Base-by-base conservation (phyloP, 2,888 invertebrate species). In the Dynastes maya region DNA sequence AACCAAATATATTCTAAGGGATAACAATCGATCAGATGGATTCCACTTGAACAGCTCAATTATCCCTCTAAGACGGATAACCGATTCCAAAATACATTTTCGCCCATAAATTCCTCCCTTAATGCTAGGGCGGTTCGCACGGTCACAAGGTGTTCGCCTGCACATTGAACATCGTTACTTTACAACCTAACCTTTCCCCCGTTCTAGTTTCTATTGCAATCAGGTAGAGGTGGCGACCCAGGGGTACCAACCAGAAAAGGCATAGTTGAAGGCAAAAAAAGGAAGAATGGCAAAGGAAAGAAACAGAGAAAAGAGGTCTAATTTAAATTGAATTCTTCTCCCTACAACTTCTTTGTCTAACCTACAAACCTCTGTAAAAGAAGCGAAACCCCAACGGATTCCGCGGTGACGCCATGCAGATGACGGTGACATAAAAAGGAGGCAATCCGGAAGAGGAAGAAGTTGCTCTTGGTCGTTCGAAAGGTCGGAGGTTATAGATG, bases 381-480 rank as follows among this genome's bases (percentile, higher is more conserved):
- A 64, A 61, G 11, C 13, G 65, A 58, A 55, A 76, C 45, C 51
- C 22, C 76, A 76, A 55, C 67, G 76, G 61, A 74, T 61, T 45
- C 27, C 13, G 45, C 27, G 45, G 72, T 68, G 58, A 53, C 58
- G 71, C 70, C 40, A 55, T 64, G 55, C 78, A 78, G 78, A 78
- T 76, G 76, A 76, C 55, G 32, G 49, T 45, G 63, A 75, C 64
- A 63, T 55, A 78, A 78, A 78, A 83, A 78, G 51, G 80, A 71
- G 77, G 79, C 82, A 83, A 85, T 83, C 82, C 85, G 85, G 85
- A 85, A 85, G 84, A 85, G 84, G 85, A 85, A 84, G 84, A 74
- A 74, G 83, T 53, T 29, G 71, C 16, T 32, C 13, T 55, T 37
- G 58, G 58, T 74, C 61, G 72, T 51, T 45, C 72, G 29, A 40